Conservation (phyloP, 2,113 vertebrate species). For the Laticauda colubrina region DNA sequence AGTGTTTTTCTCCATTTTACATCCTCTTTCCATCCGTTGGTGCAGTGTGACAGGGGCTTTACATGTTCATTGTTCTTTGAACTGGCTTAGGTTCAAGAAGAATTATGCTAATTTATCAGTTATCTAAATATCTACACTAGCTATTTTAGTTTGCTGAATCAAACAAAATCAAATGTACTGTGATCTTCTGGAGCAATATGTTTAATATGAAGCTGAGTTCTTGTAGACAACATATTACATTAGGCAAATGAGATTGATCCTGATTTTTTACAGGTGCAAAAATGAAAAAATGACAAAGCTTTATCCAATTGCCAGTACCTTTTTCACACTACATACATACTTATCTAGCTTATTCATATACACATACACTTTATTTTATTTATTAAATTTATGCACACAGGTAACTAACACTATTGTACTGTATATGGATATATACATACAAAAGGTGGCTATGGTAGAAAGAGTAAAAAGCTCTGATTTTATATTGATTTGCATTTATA, state of each 20-base stretch:
- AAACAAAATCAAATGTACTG: neutral
- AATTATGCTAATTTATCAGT: neutral
- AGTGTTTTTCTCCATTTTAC: no score
- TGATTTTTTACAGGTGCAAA: neutral
- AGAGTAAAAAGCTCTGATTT: neutral
- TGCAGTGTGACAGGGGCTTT: no score
- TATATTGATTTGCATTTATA: slow-evolving; percentile 4
- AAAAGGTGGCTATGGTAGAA: neutral
- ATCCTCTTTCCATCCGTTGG: no score
- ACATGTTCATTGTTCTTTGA: neutral
- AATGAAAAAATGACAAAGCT: neutral
- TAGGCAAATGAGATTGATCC: neutral
- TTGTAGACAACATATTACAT: neutral
- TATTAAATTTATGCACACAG: neutral
- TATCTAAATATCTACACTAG: neutral
- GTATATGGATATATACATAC: neutral
- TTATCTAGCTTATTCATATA: neutral
- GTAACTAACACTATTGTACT: neutral
- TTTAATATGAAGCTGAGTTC: neutral
- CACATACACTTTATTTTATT: neutral
- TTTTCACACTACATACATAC: neutral
- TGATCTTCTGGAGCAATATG: neutral
- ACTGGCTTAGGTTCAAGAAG: neutral
- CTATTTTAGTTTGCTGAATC: neutral
- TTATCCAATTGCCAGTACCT: neutral